Evolutionary conservation across 2,797 vertebrate genomes (phyloP).

Genomic region (Glossophaga mutica): DNA sequence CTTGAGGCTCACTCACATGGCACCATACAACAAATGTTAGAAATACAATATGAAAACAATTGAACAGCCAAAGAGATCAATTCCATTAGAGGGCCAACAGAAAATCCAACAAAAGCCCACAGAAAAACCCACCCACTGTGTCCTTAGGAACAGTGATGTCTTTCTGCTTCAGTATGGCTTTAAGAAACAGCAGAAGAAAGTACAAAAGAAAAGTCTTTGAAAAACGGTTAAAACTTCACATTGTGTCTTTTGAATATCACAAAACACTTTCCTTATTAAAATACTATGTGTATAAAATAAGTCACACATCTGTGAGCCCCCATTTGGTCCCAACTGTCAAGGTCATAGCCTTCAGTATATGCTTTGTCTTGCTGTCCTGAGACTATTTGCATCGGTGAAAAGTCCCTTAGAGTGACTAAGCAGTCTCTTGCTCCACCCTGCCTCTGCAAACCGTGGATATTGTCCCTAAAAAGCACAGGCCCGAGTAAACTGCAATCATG

Average conservation of each 20-base stretch:
- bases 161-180: constrained; percentile 55
- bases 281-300: background rate
- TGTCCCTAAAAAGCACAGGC: background rate
- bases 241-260: constrained; percentile 63
- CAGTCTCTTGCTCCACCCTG: background rate
- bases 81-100: constrained; percentile 69
- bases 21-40: constrained; percentile 73
- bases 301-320: background rate
- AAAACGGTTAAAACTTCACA: constrained; percentile 59
- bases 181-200: constrained; percentile 67
- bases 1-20: constrained; percentile 68
- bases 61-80: constrained; percentile 71
- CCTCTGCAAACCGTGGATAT: background rate
- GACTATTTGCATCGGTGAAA: background rate
- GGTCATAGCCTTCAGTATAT: background rate
- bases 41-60: constrained; percentile 76
- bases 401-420: background rate
- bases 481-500: background rate
- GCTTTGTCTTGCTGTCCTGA: background rate
- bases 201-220: constrained; percentile 47
- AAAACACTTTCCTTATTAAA: constrained; percentile 62
- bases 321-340: constrained; percentile 53
- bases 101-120: constrained; percentile 62
- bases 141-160: constrained; percentile 64
- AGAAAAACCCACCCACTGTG: constrained; percentile 52